Base-by-base conservation (phyloP, 2,888 invertebrate species). In the Drosophila anomelani region DNA sequence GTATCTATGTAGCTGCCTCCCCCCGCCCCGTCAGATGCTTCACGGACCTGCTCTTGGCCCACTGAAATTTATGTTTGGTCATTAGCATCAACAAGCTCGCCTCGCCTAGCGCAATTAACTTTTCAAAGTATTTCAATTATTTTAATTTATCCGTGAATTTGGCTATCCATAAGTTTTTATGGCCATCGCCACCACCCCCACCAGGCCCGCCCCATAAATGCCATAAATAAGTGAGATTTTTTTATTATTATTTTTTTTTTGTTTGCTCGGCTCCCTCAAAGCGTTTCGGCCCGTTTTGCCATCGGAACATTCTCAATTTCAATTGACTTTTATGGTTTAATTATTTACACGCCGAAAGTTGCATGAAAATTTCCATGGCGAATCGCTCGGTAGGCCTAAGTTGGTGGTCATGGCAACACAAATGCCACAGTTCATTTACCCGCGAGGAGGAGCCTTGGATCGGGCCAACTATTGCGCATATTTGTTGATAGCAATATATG, bases 61-160 rank as follows among this genome's bases (percentile, higher is more conserved):
- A 62, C 72, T 62, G 56, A 68, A 87, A 88, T 85, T 88, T 80
- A 88, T 86, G 88, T 77, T 79, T 79, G 79, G 63, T 72, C 79
- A 84, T 84, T 88, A 84, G 80, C 83, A 82, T 80, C 70, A 85
- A 85, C 88, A 85, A 81, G 83, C 77, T 75, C 76, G 60, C 67
- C 72, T 77, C 83, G 80, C 66, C 73, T 64, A 66, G 64, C 75
- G 80, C 79, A 82, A 89, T 89, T 87, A 89, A 82, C 70, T 59
- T 80, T 80, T 75, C 76, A 77, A 81, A 89, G 77, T 82, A 87
- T 80, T 87, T 85, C 79, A 87, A 87, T 89, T 87, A 87, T 80
- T 86, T 80, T 76, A 89, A 87, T 89, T 87, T 81, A 87, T 87
- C 79, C 85, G 73, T 72, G 78, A 78, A 80, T 86, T 88, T 73